Conservation (phyloP, 2,113 vertebrate species). For the Leptocoma aspasia region DNA sequence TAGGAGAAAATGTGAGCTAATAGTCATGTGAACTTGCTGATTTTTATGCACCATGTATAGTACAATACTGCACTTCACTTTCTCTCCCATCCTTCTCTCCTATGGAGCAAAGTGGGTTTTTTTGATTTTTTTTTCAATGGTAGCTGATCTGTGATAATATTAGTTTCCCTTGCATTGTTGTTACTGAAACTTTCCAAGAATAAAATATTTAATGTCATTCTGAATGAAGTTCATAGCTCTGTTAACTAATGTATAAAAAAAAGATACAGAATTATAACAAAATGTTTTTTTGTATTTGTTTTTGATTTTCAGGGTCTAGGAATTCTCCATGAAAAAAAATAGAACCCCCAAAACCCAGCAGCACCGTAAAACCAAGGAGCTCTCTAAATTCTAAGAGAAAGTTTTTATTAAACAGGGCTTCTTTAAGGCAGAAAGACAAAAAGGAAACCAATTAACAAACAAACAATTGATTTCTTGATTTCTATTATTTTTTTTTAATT, state of each 20-base stretch:
- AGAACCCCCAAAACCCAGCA: accelerated
- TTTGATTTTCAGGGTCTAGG: background rate
- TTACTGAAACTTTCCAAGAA: background rate
- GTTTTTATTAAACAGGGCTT: background rate
- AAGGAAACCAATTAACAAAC: background rate
- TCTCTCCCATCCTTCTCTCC: background rate
- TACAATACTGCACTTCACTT: background rate
- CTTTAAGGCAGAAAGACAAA: background rate
- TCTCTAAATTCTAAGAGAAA: background rate
- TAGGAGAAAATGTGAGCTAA: background rate
- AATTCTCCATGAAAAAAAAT: background rate
- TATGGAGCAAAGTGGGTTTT: background rate
- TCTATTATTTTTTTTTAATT: background rate
- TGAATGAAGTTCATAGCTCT: background rate
- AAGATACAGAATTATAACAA: background rate
- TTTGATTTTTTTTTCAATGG: background rate
- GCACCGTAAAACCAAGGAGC: background rate
- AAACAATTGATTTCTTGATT: background rate
- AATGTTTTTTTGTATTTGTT: accelerated
- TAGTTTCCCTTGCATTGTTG: background rate
- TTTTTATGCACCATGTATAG: background rate
- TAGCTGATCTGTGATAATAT: background rate
- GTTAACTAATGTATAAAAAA: background rate
- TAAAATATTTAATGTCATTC: background rate
- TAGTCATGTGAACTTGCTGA: background rate